A percentile compares a stretch with the other conserved stretches of the same genome.
These are phyloP conservation scores for Melopsittacus undulatus DNA, from an alignment of 2,797 vertebrate genomes.

Conservation along the genomic window DNA sequence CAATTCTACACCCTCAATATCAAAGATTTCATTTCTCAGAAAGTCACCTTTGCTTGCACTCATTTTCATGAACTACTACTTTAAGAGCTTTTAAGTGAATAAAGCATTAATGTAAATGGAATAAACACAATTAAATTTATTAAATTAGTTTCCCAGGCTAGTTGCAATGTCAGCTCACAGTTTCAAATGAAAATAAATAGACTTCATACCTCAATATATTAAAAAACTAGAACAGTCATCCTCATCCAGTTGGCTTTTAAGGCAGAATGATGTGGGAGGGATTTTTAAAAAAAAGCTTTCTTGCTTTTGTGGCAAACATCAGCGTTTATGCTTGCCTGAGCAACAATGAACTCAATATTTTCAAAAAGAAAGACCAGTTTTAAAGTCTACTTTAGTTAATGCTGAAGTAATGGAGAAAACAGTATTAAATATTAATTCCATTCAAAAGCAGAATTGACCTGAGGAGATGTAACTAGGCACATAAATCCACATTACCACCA, in stretches of 20 bases:
- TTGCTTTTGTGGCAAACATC: constrained; percentile 20
- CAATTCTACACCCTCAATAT: neutral
- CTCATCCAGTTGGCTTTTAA: constrained; percentile 36
- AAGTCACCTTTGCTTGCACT: neutral
- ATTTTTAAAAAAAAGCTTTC: neutral
- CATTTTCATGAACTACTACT: neutral
- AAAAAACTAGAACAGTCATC: constrained; percentile 42
- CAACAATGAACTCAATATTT: constrained; percentile 37
- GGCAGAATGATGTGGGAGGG: neutral
- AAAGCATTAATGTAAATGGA: constrained; percentile 46
- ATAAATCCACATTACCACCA: constrained; percentile 55
- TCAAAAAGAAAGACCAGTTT: constrained; percentile 32
- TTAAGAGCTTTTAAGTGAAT: constrained; percentile 44
- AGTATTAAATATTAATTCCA: constrained; percentile 72
- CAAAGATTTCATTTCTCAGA: neutral
- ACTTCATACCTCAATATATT: constrained; percentile 50
- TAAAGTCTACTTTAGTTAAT: constrained; percentile 60
- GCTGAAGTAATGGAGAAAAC: constrained; percentile 51
- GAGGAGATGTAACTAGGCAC: constrained; percentile 43
- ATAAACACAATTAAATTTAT: constrained; percentile 38
- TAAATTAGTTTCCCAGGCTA: constrained; percentile 39
- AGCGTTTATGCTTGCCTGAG: constrained; percentile 14
- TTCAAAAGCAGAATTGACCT: constrained; percentile 64
- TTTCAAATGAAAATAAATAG: constrained; percentile 62
- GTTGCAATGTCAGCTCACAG: constrained; percentile 17